Conservation (phyloP, 2,113 vertebrate species). For the Halcyon senegalensis region DNA sequence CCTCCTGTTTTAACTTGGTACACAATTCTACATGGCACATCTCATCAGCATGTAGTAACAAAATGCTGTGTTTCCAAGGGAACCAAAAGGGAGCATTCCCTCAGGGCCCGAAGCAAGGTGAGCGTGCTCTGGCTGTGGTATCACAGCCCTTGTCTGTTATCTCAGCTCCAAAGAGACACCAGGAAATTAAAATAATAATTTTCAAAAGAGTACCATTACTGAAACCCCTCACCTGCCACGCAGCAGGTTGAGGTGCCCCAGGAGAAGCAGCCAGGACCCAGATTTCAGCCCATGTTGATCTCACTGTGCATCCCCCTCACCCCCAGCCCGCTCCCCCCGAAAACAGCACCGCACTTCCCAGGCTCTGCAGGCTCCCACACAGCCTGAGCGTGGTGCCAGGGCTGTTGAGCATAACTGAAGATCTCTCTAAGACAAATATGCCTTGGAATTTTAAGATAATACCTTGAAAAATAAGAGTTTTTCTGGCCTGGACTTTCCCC, state of each 20-base stretch:
- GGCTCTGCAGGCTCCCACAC: neutral
- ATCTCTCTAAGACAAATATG: neutral
- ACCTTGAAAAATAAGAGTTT: neutral
- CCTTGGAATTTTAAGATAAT: neutral
- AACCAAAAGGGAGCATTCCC: neutral
- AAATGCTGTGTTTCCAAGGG: constrained; percentile 31
- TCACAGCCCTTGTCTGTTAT: no score
- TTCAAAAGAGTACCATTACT: no score
- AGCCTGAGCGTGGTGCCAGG: neutral
- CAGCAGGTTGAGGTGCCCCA: neutral
- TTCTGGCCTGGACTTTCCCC: neutral
- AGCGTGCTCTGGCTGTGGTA: neutral
- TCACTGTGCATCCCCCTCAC: neutral
- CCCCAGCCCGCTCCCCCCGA: neutral
- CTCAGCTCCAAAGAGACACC: neutral
- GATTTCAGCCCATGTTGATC: neutral
- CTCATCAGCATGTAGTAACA: neutral
- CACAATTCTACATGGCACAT: neutral
- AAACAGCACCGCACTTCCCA: neutral
- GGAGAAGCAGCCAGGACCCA: neutral
- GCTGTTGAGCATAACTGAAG: rapidly evolving
- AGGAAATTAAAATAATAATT: no score
- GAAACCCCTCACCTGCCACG: neutral
- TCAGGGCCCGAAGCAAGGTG: neutral
- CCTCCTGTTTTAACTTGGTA: neutral